Conservation (phyloP, 1,140 invertebrate species). For the Helicoverpa zea region DNA sequence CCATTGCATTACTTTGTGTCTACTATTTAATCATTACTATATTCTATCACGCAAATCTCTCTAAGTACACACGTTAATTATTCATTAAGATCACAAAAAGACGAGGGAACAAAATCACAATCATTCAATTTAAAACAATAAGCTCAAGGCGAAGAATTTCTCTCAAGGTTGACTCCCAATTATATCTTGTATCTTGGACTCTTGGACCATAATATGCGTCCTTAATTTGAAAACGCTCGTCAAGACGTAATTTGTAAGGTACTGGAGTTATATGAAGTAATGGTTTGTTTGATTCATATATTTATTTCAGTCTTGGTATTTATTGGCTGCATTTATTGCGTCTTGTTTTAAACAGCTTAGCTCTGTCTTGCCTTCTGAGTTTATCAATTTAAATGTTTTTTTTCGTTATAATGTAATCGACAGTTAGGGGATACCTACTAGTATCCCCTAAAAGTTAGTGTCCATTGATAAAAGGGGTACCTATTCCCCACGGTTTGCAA, state of each 20-base stretch:
- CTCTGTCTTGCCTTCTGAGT: too few relatives aligned
- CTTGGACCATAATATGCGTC: neutral
- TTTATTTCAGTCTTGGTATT: too few relatives aligned
- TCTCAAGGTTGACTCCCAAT: conserved; percentile 25
- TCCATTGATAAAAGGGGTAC: too few relatives aligned
- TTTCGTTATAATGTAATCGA: too few relatives aligned
- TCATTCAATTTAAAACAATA: conserved; percentile 40
- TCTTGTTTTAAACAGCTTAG: too few relatives aligned
- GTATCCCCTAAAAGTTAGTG: too few relatives aligned
- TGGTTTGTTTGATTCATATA: neutral
- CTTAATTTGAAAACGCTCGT: conserved; percentile 4
- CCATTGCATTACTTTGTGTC: too few relatives aligned
- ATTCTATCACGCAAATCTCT: neutral
- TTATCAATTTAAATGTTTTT: neutral
- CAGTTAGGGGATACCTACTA: too few relatives aligned
- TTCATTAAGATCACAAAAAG: neutral
- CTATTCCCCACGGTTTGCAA: too few relatives aligned
- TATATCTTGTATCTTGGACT: conserved; percentile 2
- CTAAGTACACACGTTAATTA: neutral
- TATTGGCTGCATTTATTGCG: too few relatives aligned
- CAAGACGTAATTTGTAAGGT: neutral
- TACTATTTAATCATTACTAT: too few relatives aligned
- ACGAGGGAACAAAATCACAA: conserved; percentile 6
- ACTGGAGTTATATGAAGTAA: conserved; percentile 10
- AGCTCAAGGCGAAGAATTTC: conserved; percentile 20